Evolutionary conservation across 2,888 invertebrate genomes (phyloP), one percentile per base, ranked within the genome.

Genomic region (Drosophila quinaria): DNA sequence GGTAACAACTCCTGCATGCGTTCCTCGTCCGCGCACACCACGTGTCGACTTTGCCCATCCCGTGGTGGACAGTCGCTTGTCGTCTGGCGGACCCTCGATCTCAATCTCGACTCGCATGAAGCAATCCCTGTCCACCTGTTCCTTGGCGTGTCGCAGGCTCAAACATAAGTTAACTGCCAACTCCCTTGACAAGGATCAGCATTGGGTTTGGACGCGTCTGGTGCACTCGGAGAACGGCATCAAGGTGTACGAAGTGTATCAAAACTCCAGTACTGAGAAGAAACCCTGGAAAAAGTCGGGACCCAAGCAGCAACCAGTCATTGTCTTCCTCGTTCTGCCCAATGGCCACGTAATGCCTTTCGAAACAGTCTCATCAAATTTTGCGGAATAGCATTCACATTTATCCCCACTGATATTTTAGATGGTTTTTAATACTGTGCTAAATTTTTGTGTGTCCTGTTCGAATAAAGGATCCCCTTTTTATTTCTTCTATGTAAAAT

Each of bases 211-310:
- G 89, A 89, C 91, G 1, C 86, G 87, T 10, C 8, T 91, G 46
- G 61, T 84, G 8, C 64, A 39, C 37, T 67, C 78, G 10, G 55
- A 63, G 0, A 60, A 90, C 50, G 91, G 90, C 10, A 83, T 75
- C 25, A 78, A 83, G n/a, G 49, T 90, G 1, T 91, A 89, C 60
- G 90, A 91, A 70, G 83, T 91, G 8, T 91, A 82, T 71, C 82
- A 80, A 47, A 80, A 89, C 17, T 78, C 81, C 1, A 6, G 61
- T 25, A 39, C 31, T 1, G 31, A 54, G 1, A 11, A 4, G 0
- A 25, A 59, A 3, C 69, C 84, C 4, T 35, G 61, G 17, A 50
- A 76, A 6, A 54, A 74, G 25, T 62, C 78, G 11, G 54, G 46
- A 15, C 4, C 29, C 11, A 59, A 61, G 22, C 65, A 74, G 3